Base-by-base conservation (phyloP, 1,140 invertebrate genomes). In the Argopecten irradians region DNA sequence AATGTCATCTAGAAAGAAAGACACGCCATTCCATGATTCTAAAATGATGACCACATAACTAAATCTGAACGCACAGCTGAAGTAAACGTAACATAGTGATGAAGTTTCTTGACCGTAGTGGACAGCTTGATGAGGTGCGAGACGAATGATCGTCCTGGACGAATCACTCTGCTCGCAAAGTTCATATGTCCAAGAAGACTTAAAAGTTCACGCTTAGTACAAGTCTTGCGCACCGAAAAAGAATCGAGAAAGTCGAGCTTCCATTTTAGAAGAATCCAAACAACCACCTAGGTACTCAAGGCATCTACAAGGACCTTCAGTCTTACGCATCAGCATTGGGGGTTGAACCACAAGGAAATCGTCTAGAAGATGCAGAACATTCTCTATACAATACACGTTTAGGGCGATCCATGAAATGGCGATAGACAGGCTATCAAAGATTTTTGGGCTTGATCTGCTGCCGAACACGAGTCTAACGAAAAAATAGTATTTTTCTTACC, bases 41-140 rank as follows among this genome's bases (percentile, higher is more conserved):
- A 86, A n/a, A 90, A 90, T 19, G 16, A 55, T 8, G 35, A n/a
- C 87, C 89, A 90, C 89, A 90, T 90, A 28, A 16, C 55, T 28
- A 88, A 14, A 82, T 90, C 86, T 55, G 82, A 32, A 13, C 34
- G 87, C 55, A 84, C 86, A 9, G 35, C 36, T n/a, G 35, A 34
- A 32, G 35, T 88, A 1, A 90, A 82, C 22, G 43, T 35, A 3
- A 88, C 41, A 41, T 88, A 36, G 41, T 90, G 85, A 82, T 88
- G 84, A 32, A 88, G 34, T 35, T 86, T 39, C 11, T 85, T 13
- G 5, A 83, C 87, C 9, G 8, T 82, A 5, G 82, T 84, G 46
- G 85, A 84, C 1, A 87, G 22, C 22, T 28, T 36, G 35, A 86
- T 87, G 13, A 88, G 84, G 83, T 87, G 55, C 8, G 89, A 90